These are phyloP conservation scores for Phthorimaea operculella DNA, from an alignment of 1,140 invertebrate species.

Conservation along the genomic window DNA sequence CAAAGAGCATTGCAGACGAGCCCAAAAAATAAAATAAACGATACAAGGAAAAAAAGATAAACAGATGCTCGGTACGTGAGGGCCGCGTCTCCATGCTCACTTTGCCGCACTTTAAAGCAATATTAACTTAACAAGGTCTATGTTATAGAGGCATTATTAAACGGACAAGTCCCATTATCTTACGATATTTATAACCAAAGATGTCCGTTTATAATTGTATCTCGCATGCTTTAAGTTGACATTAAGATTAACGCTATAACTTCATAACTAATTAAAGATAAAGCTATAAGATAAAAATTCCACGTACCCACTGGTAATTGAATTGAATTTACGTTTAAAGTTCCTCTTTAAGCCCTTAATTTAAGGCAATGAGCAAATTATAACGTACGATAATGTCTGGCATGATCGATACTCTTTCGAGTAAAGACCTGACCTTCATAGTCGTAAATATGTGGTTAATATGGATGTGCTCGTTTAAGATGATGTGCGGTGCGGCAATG, in stretches of 20 bases:
- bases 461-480: background rate
- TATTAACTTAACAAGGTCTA: background rate
- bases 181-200: background rate
- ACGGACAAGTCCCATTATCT: background rate
- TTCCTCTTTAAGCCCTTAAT: too few species aligned
- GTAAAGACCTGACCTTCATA: too few species aligned
- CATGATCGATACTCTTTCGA: too few species aligned
- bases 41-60: slow-evolving; percentile 37
- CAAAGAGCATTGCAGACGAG: slow-evolving; percentile 31
- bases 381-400: too few species aligned
- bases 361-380: too few species aligned
- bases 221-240: background rate
- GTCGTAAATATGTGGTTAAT: too few species aligned
- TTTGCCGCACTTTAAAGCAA: background rate
- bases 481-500: background rate
- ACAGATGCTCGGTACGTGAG: slow-evolving; percentile 18
- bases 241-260: too few species aligned
- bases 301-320: too few species aligned
- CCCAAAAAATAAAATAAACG: slow-evolving; percentile 38
- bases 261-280: too few species aligned
- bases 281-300: too few species aligned
- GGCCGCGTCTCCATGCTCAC: background rate
- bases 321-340: too few species aligned
- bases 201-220: background rate
- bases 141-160: background rate